phyloP scores from a whole-genome alignment of 2,797 vertebrate genomes.

The Pitangus sulphuratus region DNA sequence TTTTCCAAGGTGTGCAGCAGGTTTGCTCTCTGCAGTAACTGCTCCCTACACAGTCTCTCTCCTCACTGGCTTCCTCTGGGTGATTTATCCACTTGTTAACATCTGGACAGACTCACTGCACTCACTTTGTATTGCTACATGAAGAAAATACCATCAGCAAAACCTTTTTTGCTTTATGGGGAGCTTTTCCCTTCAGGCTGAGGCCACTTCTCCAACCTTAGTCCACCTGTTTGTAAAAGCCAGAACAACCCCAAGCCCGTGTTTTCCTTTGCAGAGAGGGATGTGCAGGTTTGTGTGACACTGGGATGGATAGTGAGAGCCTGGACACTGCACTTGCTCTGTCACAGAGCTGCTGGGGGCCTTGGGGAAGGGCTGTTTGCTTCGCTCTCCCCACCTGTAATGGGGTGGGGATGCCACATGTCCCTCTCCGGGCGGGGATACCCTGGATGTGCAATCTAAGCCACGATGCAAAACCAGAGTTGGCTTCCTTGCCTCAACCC shows the following conservation, averaged over 20 bases:
- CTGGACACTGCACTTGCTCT: background rate
- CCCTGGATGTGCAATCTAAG: background rate
- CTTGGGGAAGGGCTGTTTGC: background rate
- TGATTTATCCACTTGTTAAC: background rate
- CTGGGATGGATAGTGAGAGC: background rate
- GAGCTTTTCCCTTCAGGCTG: background rate
- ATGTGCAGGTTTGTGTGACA: background rate
- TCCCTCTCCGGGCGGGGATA: background rate
- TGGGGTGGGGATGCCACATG: background rate
- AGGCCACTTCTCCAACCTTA: background rate
- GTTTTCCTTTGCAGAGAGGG: background rate
- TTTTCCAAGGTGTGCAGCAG: background rate
- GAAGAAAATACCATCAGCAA: background rate
- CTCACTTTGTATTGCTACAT: background rate
- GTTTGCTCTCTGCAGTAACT: background rate
- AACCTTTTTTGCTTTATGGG: background rate
- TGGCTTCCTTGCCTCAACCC: accelerated
- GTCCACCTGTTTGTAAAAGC: background rate
- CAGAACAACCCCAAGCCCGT: accelerated
- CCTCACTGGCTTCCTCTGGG: background rate
- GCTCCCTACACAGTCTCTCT: accelerated
- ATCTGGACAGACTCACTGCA: background rate
- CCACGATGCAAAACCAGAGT: accelerated
- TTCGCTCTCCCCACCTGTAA: background rate
- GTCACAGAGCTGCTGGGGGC: background rate